Conservation (phyloP, 2,797 vertebrate species). For the Cynodonichthys magdalenae region DNA sequence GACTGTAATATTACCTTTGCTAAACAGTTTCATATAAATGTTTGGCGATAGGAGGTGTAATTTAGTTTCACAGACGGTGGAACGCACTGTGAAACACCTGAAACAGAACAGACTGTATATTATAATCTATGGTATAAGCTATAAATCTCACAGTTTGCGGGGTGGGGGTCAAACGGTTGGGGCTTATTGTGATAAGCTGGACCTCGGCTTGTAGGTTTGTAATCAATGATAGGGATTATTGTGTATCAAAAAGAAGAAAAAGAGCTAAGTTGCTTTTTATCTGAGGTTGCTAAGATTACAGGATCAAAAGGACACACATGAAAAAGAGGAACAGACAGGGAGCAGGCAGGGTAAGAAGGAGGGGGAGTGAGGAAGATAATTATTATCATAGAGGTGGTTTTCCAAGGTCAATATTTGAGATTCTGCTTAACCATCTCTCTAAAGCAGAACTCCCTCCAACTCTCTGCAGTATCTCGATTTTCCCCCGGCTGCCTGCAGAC, state of each 20-base stretch:
- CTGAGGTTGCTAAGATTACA: constrained; percentile 77
- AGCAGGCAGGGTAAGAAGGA: constrained; percentile 12
- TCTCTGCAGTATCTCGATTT: constrained; percentile 19
- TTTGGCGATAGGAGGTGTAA: no score
- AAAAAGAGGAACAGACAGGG: constrained; percentile 36
- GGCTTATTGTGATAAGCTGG: constrained; percentile 77
- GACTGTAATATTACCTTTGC: no score
- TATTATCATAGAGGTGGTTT: constrained; percentile 69
- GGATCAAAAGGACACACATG: constrained; percentile 62
- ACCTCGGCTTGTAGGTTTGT: constrained; percentile 81
- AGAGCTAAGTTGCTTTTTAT: constrained; percentile 75
- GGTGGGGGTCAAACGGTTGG: constrained; percentile 57
- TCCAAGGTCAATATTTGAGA: constrained; percentile 76
- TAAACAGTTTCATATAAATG: no score
- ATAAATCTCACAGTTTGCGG: constrained; percentile 34
- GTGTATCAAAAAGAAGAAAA: constrained; percentile 76
- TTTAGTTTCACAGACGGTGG: no score
- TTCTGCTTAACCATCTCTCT: constrained; percentile 62
- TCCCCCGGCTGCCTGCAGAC: constrained; percentile 40
- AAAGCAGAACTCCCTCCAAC: constrained; percentile 22
- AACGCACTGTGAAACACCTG: no score
- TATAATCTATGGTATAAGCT: constrained; percentile 10
- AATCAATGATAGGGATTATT: constrained; percentile 86
- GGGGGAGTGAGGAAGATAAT: constrained; percentile 49
- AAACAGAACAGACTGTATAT: not conserved